A percentile compares a stretch with the other conserved stretches of the same genome.
These are phyloP conservation scores for Paraplagusia blochii DNA, from an alignment of 2,113 vertebrate species.

Conservation along the genomic window DNA sequence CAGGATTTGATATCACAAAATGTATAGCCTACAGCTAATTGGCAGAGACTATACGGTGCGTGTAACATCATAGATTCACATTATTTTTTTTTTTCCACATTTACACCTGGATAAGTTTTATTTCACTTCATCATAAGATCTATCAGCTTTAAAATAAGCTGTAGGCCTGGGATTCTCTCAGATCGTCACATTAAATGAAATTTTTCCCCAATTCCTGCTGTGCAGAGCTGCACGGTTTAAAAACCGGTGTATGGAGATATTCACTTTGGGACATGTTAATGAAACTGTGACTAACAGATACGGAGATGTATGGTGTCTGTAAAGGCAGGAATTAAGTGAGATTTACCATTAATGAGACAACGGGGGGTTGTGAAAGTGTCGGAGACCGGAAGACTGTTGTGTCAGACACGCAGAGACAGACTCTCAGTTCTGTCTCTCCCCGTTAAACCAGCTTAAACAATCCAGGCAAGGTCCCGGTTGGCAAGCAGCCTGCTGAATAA, in stretches of 20 bases:
- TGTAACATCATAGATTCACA: conserved; percentile 10
- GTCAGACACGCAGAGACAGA: conserved; percentile 24
- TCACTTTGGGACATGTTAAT: conserved; percentile 40
- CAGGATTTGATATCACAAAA: conserved; percentile 22
- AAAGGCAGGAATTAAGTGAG: conserved; percentile 36
- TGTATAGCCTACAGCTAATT: conserved; percentile 41
- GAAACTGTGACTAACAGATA: conserved; percentile 22
- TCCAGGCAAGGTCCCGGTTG: conserved; percentile 22
- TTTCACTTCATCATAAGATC: conserved; percentile 21
- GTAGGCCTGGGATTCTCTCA: conserved; percentile 19
- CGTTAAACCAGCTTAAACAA: conserved; percentile 22
- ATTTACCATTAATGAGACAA: conserved; percentile 47
- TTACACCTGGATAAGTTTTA: conserved; percentile 29
- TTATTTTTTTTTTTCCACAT: conserved; percentile 34
- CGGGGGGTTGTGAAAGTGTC: conserved; percentile 22
- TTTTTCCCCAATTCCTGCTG: background rate
- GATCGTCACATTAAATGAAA: conserved; percentile 33
- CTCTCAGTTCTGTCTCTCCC: conserved; percentile 26
- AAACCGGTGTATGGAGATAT: conserved; percentile 15
- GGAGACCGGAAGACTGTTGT: conserved; percentile 18
- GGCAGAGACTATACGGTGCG: conserved; percentile 20
- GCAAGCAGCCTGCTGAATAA: conserved; percentile 36
- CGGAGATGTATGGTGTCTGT: conserved; percentile 22
- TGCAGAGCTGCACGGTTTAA: conserved; percentile 23
- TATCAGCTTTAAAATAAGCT: conserved; percentile 31